Evolutionary conservation across 2,888 invertebrate species (phyloP), one percentile per base, ranked within the genome.

Genomic region (Sceliomorpha sp.): DNA sequence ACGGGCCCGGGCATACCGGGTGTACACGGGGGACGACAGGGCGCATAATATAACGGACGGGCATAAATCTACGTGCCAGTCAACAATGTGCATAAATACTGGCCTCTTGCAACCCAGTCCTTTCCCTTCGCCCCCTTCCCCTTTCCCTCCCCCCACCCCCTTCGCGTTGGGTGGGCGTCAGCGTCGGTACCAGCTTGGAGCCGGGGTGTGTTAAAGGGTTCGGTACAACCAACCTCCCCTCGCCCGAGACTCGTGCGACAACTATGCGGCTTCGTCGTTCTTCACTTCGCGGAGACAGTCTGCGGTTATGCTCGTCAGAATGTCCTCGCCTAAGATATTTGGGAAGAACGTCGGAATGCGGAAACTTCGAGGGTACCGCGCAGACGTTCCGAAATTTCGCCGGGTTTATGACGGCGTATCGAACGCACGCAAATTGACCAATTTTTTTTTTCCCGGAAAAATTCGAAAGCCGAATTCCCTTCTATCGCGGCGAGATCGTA

Each of bases 31-130:
- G 80, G 78, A 83, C 81, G 83, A 83, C 84, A 84, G 80, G 80
- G 84, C 85, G 83, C 86, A 86, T 86, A 87, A 87, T 85, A 85
- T 83, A 86, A 87, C 86, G 87, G 87, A 88, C 86, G 86, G 82
- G 82, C 86, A 87, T 88, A 88, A 88, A 87, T 87, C 84, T 81
- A 85, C 73, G 80, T 87, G 87, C 82, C 87, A 87, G 85, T 87
- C 88, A 87, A 87, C 87, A 87, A 87, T 88, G 87, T 85, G 85
- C 87, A 88, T 88, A 87, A 88, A 88, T 88, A 87, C 86, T 83
- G 79, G 77, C 79, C 84, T 83, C 84, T 85, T 82, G 86, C 79
- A 85, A 76, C 80, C 76, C 72, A 80, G 83, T 78, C 79, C 74
- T 77, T 69, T 62, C 32, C 31, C 45, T 47, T 39, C 13, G 51